Evolutionary conservation across 1,140 invertebrate genomes (phyloP), one percentile per base, ranked within the genome.

Genomic region (Lasioglossum baleicum): DNA sequence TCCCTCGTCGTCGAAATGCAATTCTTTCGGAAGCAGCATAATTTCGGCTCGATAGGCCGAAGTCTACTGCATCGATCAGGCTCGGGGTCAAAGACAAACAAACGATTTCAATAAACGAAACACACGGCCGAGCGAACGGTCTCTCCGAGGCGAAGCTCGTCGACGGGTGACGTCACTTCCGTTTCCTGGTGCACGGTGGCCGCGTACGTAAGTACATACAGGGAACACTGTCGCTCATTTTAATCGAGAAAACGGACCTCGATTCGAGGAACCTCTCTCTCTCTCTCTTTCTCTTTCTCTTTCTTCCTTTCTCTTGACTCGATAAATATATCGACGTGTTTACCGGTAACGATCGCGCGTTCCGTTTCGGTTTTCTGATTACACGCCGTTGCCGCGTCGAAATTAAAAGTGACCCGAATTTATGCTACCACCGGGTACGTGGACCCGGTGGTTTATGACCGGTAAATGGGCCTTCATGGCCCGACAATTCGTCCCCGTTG

Each of bases 91-190:
- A 66, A 76, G 81, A 75, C 86, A 86, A 86, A 82, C 82, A 84
- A 88, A 88, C 86, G 83, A 81, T 85, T 83, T 79, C 75, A 85
- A 83, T 82, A 85, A 87, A 81, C 81, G 77, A 80, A 74, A 78
- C 67, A 71, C 35, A 35, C 35, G 35, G 75, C 64, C 68, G 67
- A 78, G 58, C 58, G 75, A 56, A 64, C 63, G 75, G 40, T 56
- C 81, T 56, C 76, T 56, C 51, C 17, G 42, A 58, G 68, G 26
- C 51, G 68, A 35, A 58, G 74, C 72, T 60, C 20, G 48, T 31
- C 70, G 64, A 67, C 51, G 51, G 40, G 65, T 89, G 88, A 90
- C 88, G 88, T 90, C 88, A 90, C 84, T 90, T 90, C 88, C 88
- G 88, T 90, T 89, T 90, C 88, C 88, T 86, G 87, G 83, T 87